A percentile compares a stretch with the other conserved stretches of the same genome.
Conservation (phyloP, 2,113 vertebrate genomes). For the Micronisus gabar region DNA sequence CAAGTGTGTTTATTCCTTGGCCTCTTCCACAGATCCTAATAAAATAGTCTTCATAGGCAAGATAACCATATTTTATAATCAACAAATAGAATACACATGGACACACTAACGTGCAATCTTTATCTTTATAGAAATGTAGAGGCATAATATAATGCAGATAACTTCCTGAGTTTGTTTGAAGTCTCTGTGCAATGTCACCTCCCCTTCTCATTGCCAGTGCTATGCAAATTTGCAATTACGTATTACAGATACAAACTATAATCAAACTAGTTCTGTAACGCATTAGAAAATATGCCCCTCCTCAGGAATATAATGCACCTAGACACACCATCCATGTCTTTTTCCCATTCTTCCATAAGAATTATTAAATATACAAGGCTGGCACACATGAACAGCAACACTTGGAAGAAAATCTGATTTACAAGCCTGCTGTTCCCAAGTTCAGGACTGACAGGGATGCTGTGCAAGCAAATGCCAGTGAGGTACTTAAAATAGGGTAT, state of each 20-base stretch:
- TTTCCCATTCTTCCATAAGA: not conserved
- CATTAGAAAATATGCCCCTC: not conserved
- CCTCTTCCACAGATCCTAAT: not conserved
- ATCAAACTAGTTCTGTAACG: not conserved
- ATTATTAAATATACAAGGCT: not conserved
- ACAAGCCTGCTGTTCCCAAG: not conserved
- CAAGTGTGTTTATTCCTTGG: not conserved
- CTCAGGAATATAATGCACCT: not conserved
- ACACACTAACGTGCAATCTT: not conserved
- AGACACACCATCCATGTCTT: not conserved
- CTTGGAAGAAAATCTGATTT: not conserved
- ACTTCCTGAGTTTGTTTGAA: not conserved
- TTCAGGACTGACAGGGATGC: not conserved
- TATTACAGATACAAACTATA: not conserved
- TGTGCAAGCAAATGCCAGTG: constrained; percentile 50
- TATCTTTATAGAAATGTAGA: not conserved
- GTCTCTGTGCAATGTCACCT: not conserved
- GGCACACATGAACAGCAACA: not conserved
- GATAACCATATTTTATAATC: not conserved
- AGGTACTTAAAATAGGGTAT: constrained; percentile 50
- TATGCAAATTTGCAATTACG: not conserved
- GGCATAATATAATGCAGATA: not conserved
- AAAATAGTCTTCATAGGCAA: not conserved
- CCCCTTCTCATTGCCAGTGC: not conserved
- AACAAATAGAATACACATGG: not conserved